These are phyloP conservation scores for Nixonia krombeini DNA, from an alignment of 1,140 invertebrate genomes.

Conservation along the genomic window DNA sequence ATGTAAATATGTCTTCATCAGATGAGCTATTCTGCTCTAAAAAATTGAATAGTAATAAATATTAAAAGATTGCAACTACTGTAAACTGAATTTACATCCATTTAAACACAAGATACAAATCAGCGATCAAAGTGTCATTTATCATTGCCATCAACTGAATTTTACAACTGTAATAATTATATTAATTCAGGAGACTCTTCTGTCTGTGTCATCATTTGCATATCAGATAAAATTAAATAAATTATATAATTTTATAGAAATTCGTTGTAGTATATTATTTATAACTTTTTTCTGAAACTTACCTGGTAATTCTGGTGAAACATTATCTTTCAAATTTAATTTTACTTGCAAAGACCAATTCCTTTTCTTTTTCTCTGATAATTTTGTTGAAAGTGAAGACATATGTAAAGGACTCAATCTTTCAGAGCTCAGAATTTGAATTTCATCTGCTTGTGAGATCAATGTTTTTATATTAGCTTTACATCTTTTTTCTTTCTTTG, in stretches of 20 bases:
- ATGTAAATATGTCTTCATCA: constrained; percentile 44
- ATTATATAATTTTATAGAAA: not conserved
- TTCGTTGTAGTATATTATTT: not conserved
- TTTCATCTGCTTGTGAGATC: constrained; percentile 39
- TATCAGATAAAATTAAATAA: not conserved
- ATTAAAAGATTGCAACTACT: too few species aligned
- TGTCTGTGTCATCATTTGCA: constrained; percentile 49
- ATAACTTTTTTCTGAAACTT: constrained; percentile 13
- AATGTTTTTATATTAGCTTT: constrained; percentile 5
- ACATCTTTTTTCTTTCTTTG: constrained; percentile 6
- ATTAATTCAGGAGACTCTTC: constrained; percentile 59
- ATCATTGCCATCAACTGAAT: constrained; percentile 67
- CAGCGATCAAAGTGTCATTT: constrained; percentile 70
- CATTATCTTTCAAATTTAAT: constrained; percentile 26
- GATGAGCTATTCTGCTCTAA: constrained; percentile 10
- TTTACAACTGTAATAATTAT: constrained; percentile 5
- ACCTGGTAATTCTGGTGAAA: constrained; percentile 31
- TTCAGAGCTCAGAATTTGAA: constrained; percentile 41
- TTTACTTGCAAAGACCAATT: constrained; percentile 59
- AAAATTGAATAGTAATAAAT: too few species aligned
- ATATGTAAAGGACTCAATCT: constrained; percentile 9
- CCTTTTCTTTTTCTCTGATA: constrained; percentile 36
- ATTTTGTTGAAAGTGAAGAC: not conserved
- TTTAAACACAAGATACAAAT: constrained; percentile 40
- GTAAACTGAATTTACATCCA: too few species aligned